Conservation (phyloP, 2,797 vertebrate species). For the Clarias platycephalus region DNA sequence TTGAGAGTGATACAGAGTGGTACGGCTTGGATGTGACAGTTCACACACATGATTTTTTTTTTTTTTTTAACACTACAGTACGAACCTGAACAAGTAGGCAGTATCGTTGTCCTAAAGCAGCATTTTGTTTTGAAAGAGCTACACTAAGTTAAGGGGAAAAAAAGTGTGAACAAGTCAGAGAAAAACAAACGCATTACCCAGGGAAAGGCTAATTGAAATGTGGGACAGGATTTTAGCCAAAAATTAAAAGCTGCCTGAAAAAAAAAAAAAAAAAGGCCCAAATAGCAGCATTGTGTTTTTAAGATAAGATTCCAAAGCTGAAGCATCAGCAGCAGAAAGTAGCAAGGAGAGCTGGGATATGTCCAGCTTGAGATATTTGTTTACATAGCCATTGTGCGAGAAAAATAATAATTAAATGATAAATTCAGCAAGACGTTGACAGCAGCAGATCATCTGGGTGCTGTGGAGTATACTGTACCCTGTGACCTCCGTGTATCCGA, state of each 20-base stretch:
- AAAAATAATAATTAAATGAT: not conserved
- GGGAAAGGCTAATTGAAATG: not conserved
- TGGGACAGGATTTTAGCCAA: not conserved
- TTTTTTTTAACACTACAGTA: slow-evolving; percentile 28
- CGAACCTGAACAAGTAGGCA: slow-evolving; percentile 16
- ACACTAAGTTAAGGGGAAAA: not conserved
- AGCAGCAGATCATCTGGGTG: too few relatives aligned
- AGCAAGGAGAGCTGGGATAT: not conserved
- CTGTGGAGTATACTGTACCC: too few relatives aligned
- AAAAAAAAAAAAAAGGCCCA: not conserved
- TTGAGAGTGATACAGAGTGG: slow-evolving; percentile 40
- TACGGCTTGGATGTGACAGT: slow-evolving; percentile 7
- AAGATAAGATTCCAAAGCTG: not conserved
- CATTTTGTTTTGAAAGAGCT: not conserved
- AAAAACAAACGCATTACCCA: not conserved
- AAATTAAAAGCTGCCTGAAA: not conserved
- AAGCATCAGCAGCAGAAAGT: not conserved
- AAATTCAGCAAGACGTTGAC: too few relatives aligned
- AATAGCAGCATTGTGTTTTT: not conserved
- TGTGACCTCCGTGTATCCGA: too few relatives aligned
- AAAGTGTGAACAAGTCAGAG: not conserved
- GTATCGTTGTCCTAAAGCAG: slow-evolving; percentile 41
- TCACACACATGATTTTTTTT: not conserved
- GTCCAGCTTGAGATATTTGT: not conserved
- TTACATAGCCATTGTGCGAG: not conserved